Base-by-base conservation (phyloP, 2,797 vertebrate species). In the Vireo griseus region DNA sequence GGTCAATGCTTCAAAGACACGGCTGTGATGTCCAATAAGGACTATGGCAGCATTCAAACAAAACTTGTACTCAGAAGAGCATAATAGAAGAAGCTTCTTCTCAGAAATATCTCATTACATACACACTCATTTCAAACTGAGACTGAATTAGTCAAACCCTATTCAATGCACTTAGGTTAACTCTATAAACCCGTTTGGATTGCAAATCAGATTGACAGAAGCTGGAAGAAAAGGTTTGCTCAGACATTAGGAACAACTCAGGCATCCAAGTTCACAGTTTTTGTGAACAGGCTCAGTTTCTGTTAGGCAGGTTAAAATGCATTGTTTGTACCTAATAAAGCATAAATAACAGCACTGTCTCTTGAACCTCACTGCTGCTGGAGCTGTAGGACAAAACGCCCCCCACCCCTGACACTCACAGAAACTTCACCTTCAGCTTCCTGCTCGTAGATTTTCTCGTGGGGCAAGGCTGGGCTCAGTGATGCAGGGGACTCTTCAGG, bases 41-140 rank as follows among this genome's bases (percentile, higher is more conserved):
- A 69, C 79, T 62, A 44, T 5, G 15, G 74, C 62, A 94, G 59
- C 48, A 55, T 73, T 73, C 83, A 94, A 78, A 95, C 68, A 86
- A 91, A 75, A 57, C 50, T 44, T 44, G 31, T 54, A 62, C 62
- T 86, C 69, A 72, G 82, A 91, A 91, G n/a, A 86, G 71, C 42
- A 73, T 74, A 94, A 91, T 59, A 89, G 51, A 55, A 58, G 66
- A 59, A 58, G 54, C 62, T 86, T 66, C 76, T 91, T 88, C 93
- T 88, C 90, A 96, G 94, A 88, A 91, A 79, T 84, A 96, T 90
- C 86, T 55, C 44, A 73, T 95, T 94, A 94, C 69, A 55, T 28
- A 51, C 48, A 80, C 33, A 50, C 22, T 58, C 59, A 58, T 84
- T 88, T 92, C 89, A 77, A 88, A 1, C 48, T 31, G 55, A 75